phyloP scores from a whole-genome alignment of 2,797 vertebrate genomes.

The Paguma larvata region DNA sequence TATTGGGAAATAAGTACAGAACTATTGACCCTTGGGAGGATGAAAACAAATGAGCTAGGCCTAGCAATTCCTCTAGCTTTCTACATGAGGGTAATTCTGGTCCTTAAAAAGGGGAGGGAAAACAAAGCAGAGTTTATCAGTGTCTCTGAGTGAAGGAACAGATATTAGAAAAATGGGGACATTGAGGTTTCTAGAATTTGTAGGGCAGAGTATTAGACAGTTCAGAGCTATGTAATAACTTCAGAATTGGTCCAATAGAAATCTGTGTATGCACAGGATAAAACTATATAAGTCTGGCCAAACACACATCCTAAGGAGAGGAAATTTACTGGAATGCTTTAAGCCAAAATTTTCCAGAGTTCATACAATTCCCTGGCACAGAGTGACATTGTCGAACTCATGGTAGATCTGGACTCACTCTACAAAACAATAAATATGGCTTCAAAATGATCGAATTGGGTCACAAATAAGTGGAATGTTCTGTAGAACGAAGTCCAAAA shows the following conservation, averaged over 20 bases:
- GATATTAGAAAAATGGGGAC: neutral
- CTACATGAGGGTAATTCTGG: neutral
- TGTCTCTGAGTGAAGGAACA: neutral
- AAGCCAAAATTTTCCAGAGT: neutral
- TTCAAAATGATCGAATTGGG: neutral
- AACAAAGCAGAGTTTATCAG: neutral
- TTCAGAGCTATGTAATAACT: neutral
- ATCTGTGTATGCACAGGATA: neutral
- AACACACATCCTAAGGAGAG: neutral
- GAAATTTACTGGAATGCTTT: neutral
- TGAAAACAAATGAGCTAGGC: neutral
- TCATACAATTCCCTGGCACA: neutral
- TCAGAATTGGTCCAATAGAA: neutral
- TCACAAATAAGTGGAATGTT: neutral
- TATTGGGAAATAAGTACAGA: neutral
- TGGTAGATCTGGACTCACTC: neutral
- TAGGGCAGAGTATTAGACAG: neutral
- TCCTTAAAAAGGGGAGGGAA: neutral
- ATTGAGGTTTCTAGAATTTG: neutral
- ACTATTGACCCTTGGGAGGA: neutral
- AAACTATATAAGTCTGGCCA: neutral
- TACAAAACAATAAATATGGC: neutral
- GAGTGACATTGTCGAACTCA: neutral
- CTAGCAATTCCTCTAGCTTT: neutral
- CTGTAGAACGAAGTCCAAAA: neutral